These are phyloP conservation scores for Montipora cactus DNA, from an alignment of 64 coral and sea anemone species.

Conservation along the genomic window DNA sequence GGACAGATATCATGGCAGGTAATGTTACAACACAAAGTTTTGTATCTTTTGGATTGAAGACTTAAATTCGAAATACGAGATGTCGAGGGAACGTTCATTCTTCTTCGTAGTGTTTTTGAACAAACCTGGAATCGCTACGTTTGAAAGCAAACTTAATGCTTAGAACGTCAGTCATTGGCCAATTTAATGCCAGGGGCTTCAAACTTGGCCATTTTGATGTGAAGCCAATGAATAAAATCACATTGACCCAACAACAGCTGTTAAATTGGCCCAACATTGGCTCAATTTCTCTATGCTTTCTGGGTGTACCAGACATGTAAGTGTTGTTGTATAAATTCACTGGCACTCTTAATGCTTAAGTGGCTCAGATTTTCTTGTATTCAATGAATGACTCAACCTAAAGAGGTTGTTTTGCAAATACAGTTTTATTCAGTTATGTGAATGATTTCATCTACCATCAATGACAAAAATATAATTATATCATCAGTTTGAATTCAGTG, in stretches of 20 bases:
- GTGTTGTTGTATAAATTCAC: conserved; percentile 22
- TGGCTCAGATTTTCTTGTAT: conserved; percentile 19
- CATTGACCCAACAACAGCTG: not conserved
- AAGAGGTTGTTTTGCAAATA: conserved; percentile 7
- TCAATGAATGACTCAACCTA: conserved; percentile 31
- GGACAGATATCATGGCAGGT: too few species aligned
- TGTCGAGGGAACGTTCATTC: too few species aligned
- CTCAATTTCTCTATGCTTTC: not conserved
- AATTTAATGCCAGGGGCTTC: too few species aligned
- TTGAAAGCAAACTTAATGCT: too few species aligned
- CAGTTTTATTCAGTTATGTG: conserved; percentile 23
- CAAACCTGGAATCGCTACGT: too few species aligned
- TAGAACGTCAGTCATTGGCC: too few species aligned
- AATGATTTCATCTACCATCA: conserved; percentile 24
- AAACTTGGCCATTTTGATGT: not conserved
- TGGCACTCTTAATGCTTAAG: conserved; percentile 12
- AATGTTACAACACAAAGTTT: too few species aligned
- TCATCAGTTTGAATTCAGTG: not conserved
- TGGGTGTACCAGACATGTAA: not conserved
- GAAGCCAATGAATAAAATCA: conserved; percentile 4
- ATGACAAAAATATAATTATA: conserved; percentile 4
- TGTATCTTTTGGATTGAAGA: too few species aligned
- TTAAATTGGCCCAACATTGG: not conserved
- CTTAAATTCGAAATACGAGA: too few species aligned
- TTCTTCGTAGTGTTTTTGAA: too few species aligned